A percentile compares a stretch with the other conserved stretches of the same genome.
Evolutionary conservation across 2,797 vertebrate species (phyloP).

Genomic region (Oceanodroma leucorhoa): DNA sequence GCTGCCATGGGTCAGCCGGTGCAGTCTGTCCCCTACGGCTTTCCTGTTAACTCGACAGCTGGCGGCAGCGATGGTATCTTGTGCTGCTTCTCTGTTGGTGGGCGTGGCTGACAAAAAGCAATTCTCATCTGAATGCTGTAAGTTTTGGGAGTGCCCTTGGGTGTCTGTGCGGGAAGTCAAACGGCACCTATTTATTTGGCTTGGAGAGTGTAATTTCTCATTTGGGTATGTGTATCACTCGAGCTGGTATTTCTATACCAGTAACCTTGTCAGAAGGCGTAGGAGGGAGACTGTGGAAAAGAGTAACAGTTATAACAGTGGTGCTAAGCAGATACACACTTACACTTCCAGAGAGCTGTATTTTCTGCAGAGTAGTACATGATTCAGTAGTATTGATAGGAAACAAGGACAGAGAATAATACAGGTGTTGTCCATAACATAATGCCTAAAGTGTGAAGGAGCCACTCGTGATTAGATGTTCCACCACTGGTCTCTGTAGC

Average conservation of each 20-base stretch:
- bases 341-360: accelerated
- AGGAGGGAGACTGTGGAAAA: background rate
- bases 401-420: background rate
- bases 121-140: background rate
- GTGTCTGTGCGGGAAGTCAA: background rate
- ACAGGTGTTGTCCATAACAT: background rate
- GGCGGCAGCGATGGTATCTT: accelerated
- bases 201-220: background rate
- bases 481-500: background rate
- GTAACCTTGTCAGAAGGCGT: background rate
- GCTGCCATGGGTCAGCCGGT: accelerated
- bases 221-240: background rate
- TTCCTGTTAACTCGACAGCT: background rate
- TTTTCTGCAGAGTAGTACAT: background rate
- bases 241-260: background rate
- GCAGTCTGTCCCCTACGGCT: background rate
- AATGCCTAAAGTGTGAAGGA: background rate
- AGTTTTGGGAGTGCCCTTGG: background rate
- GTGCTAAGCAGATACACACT: background rate
- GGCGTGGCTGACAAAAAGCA: background rate
- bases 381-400: background rate
- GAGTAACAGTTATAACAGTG: background rate
- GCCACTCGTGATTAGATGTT: accelerated
- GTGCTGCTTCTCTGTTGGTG: accelerated
- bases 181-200: background rate